Evolutionary conservation across 2,888 invertebrate species (phyloP), one percentile per base, ranked within the genome.

Genomic region (Heterodera filipjevi): DNA sequence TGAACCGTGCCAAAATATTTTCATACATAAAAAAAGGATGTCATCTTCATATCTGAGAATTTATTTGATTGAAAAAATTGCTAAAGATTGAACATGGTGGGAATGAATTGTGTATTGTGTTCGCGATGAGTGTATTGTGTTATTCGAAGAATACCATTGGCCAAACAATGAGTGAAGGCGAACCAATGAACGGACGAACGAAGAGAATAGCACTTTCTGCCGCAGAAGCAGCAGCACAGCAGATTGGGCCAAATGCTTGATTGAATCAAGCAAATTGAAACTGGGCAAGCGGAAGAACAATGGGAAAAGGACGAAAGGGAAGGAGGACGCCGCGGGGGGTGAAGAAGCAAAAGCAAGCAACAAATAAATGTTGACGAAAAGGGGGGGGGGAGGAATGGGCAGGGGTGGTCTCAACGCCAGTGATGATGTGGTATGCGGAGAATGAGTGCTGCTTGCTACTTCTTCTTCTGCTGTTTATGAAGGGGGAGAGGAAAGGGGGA

Each of bases 211-310:
- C 59, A 27, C 27, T 59, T 59, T 59, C 59, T 59, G 59, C n/a
- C 12, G 59, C 59, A 59, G 59, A 5, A 39, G 39, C 39, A 39
- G 6, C 39, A 39, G 39, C 6, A 39, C 39, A 39, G 39, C 6
- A 39, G 39, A 39, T 39, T 59, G 10, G 59, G 59, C 59, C 59
- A 59, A n/a, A 59, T 59, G 59, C 59, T 59, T 59, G 59, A 59
- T 59, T 27, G 59, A 59, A 59, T 59, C 59, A 59, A n/a, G 27
- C n/a, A n/a, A 59, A 59, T 59, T 59, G 59, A 59, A 59, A 59
- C 59, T 59, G 59, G n/a, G 59, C 22, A 59, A 59, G 59, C 59
- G 59, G 59, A 59, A 59, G 59, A 59, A 59, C 59, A 59, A 59
- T 59, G 59, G 59, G 10, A n/a, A n/a, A n/a, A 59, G 22, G 59